These are phyloP conservation scores for Pseudorhiza aurosa DNA, from an alignment of 30 jellyfish, hydroid and myxozoan species.

Conservation along the genomic window DNA sequence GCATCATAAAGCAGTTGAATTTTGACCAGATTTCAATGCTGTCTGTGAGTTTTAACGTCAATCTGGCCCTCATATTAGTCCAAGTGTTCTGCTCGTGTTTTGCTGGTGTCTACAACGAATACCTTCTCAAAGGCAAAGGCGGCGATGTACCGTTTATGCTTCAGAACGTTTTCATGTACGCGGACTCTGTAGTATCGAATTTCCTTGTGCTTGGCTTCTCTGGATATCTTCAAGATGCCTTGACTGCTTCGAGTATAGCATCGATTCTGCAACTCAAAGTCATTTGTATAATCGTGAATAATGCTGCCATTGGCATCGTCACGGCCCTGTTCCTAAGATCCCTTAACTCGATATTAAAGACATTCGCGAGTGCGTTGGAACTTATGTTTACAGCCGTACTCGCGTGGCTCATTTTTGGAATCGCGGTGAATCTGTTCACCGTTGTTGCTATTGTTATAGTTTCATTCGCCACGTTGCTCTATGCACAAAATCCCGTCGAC, in stretches of 20 bases:
- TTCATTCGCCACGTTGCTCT: conserved; percentile 84
- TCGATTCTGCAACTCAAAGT: conserved; percentile 82
- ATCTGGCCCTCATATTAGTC: conserved; percentile 76
- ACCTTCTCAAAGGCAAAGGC: conserved; percentile 90
- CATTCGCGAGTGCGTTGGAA: conserved; percentile 98
- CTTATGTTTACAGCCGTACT: conserved; percentile 95
- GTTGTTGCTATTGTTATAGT: conserved; percentile 89
- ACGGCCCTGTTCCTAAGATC: conserved; percentile 94
- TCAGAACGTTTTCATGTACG: conserved; percentile 95
- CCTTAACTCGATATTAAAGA: conserved; percentile 88
- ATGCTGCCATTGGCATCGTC: conserved; percentile 98
- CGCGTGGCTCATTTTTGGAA: conserved; percentile 92
- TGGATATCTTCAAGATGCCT: conserved; percentile 79
- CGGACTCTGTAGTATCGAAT: conserved; percentile 84
- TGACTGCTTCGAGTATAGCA: conserved; percentile 63
- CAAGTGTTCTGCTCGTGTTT: conserved; percentile 97
- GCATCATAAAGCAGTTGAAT: conserved; percentile 92
- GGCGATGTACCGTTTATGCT: conserved; percentile 95
- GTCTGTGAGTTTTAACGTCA: conserved; percentile 58
- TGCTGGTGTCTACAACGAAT: conserved; percentile 99
- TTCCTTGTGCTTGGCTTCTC: conserved; percentile 71
- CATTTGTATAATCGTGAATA: conserved; percentile 71
- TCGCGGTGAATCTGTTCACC: conserved; percentile 77
- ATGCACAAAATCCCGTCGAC: conserved; percentile 96
- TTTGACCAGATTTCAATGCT: conserved; percentile 35